Base-by-base conservation (phyloP, 2,888 invertebrate genomes). In the Temnothorax rugatulus region DNA sequence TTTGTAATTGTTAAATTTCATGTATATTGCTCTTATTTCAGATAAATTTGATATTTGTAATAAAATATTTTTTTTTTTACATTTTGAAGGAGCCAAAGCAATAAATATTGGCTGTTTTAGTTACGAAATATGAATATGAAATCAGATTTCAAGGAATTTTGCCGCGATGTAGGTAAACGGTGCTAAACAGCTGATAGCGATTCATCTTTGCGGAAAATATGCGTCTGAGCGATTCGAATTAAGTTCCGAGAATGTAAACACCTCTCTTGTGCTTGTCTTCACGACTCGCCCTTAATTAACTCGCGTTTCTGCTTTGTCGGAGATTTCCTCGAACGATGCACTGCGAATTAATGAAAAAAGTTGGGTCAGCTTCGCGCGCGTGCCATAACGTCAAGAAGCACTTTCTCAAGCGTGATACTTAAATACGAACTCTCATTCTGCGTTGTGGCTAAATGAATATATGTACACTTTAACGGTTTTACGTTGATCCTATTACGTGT, bases 301-400 rank as follows among this genome's bases (percentile, higher is more conserved):
- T 44, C 7, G 52, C 41, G 52, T 41, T 41, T 69, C 54, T 68
- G 69, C 77, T 54, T 69, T 54, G 69, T 44, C 29, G 54, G 29
- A 44, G 41, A 29, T 69, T 77, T 69, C 11, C 29, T 54, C 41
- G 29, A 69, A 77, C 41, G 68, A 77, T 77, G 69, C 15, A n/a
- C 25, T 38, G 25, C 8, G 54, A 77, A 77, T 77, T 77, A 77
- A 69, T 77, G 77, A 77, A 77, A 77, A 77, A 77, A 69, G 54
- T 77, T 77, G n/a, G 25, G 13, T 44, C n/a, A 50, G 50, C 21
- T 21, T 64, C 18, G 13, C 47, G 64, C 68, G 29, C 54, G 41
- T 54, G 54, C 25, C 41, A 52, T 77, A 77, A 77, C n/a, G 25
- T 54, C 11, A 29, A n/a, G 29, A 50, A 64, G 38, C 41, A 41